These are phyloP conservation scores for Globodera ellingtonae DNA, from an alignment of 1,140 invertebrate species.

Conservation along the genomic window DNA sequence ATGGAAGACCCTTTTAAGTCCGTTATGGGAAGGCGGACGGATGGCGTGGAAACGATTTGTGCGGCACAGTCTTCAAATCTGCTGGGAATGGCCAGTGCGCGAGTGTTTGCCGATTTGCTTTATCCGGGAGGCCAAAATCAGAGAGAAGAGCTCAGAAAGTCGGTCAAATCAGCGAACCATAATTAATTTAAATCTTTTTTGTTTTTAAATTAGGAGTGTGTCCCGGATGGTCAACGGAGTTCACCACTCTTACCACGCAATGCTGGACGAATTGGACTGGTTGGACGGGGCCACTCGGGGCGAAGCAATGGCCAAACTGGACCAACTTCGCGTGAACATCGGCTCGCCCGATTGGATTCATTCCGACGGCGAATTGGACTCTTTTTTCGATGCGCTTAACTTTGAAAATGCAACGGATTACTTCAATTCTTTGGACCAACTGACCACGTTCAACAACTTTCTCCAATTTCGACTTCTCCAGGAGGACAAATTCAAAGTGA, in stretches of 20 bases:
- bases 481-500: constrained; percentile 63
- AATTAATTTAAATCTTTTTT: neutral
- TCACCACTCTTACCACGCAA: constrained; percentile 17
- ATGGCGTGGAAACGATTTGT: constrained; percentile 6
- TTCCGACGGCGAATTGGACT: neutral
- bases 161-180: constrained; percentile 6
- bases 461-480: constrained; percentile 67
- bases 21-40: neutral
- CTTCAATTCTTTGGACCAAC: constrained; percentile 5
- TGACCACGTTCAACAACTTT: constrained; percentile 32
- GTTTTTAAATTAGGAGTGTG: constrained; percentile 17
- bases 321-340: neutral
- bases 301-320: neutral
- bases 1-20: constrained; percentile 5
- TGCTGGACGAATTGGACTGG: constrained; percentile 66
- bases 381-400: constrained; percentile 64
- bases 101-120: constrained; percentile 34
- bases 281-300: neutral
- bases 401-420: constrained; percentile 40
- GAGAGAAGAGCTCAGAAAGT: constrained; percentile 32
- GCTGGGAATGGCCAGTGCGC: constrained; percentile 36
- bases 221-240: constrained; percentile 16
- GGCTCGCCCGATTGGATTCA: neutral
- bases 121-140: constrained; percentile 19
- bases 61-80: constrained; percentile 13